phyloP scores from a whole-genome alignment of 2,888 invertebrate species.

The Epirrhoe alternata region DNA sequence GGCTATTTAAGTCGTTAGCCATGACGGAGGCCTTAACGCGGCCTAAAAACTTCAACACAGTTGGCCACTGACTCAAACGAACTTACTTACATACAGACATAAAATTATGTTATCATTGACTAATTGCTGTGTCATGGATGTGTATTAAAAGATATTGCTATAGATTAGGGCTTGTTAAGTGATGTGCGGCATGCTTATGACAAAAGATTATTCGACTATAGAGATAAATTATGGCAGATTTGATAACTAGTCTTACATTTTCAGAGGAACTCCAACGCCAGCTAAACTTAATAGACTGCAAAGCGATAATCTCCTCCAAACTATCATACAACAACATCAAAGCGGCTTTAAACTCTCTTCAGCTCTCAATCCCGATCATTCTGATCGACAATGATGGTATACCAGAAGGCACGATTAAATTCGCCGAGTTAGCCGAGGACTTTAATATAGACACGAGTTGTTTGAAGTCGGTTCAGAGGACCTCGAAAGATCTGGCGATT shows the following conservation, averaged over 20 bases:
- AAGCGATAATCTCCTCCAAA: slow-evolving; percentile 87
- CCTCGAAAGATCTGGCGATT: slow-evolving; percentile 86
- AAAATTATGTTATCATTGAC: too few species aligned
- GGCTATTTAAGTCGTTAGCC: too few species aligned
- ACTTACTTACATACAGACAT: too few species aligned
- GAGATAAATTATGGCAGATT: too few species aligned
- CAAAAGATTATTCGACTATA: too few species aligned
- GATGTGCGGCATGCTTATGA: too few species aligned
- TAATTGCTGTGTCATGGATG: too few species aligned
- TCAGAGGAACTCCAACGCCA: slow-evolving; percentile 90
- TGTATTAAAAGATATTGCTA: too few species aligned
- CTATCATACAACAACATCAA: slow-evolving; percentile 78
- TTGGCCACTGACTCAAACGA: too few species aligned
- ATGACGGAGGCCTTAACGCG: too few species aligned
- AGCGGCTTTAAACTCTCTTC: slow-evolving; percentile 74
- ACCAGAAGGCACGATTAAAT: slow-evolving; percentile 86
- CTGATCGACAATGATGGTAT: slow-evolving; percentile 70
- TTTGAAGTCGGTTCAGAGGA: slow-evolving; percentile 72
- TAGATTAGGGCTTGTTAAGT: too few species aligned
- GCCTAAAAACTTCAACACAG: too few species aligned
- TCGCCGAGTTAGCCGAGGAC: slow-evolving; percentile 86
- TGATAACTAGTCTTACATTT: slow-evolving; percentile 44
- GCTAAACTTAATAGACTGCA: slow-evolving; percentile 85
- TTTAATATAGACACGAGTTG: slow-evolving; percentile 80
- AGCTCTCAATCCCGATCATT: slow-evolving; percentile 81